phyloP scores from a whole-genome alignment of 2,797 vertebrate genomes.

The Cirrhinus mrigala region DNA sequence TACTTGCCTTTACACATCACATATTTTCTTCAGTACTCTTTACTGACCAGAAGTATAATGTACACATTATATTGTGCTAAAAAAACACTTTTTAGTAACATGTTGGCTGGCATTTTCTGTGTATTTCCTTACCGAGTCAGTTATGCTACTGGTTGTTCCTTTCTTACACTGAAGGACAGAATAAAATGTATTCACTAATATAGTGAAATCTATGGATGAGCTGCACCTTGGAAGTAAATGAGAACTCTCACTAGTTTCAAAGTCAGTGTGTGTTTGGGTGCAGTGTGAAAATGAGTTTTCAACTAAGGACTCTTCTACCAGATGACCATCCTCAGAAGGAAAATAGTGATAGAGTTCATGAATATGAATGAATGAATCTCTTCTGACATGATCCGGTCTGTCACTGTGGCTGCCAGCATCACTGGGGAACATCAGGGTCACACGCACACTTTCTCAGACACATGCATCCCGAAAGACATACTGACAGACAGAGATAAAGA shows the following conservation, averaged over 20 bases:
- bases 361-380: slow-evolving; percentile 74
- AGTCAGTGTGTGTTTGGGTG: neutral
- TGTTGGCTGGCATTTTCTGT: too few species aligned
- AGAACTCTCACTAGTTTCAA: neutral
- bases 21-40: neutral
- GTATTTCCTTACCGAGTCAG: too few species aligned
- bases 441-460: slow-evolving; percentile 38
- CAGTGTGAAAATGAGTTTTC: slow-evolving; percentile 38
- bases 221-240: too few species aligned
- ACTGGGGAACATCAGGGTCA: slow-evolving; percentile 51
- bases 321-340: slow-evolving; percentile 68
- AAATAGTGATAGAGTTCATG: slow-evolving; percentile 62
- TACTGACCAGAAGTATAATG: neutral
- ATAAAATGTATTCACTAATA: too few species aligned
- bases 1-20: neutral
- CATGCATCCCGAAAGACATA: slow-evolving; percentile 11
- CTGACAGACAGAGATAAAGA: slow-evolving; percentile 39
- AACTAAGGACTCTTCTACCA: slow-evolving; percentile 43
- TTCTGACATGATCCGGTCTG: slow-evolving; percentile 70
- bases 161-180: too few species aligned
- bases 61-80: too few species aligned
- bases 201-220: too few species aligned
- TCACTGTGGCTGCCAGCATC: slow-evolving; percentile 53
- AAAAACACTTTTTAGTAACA: too few species aligned
- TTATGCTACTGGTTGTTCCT: too few species aligned